Conservation (phyloP, 1,140 invertebrate genomes). For the Drosophila pruinosa region DNA sequence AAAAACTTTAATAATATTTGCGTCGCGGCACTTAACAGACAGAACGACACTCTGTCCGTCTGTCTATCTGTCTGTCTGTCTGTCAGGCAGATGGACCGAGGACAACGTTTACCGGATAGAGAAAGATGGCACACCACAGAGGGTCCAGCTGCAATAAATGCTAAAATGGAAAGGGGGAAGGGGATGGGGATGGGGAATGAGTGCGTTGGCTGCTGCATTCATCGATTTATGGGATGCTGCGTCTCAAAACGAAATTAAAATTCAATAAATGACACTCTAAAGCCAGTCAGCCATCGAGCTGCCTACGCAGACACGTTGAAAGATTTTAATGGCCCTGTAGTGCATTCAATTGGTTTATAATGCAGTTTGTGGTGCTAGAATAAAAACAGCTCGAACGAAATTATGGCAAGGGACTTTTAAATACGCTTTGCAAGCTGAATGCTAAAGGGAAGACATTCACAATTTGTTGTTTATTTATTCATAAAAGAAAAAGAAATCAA, state of each 20-base stretch:
- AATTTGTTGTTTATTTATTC: too few relatives aligned
- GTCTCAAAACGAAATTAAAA: constrained; percentile 61
- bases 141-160: constrained; percentile 27
- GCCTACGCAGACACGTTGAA: constrained; percentile 49
- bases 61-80: not conserved
- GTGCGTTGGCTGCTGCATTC: constrained; percentile 35
- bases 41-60: constrained; percentile 13
- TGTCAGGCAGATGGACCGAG: constrained; percentile 2
- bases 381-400: constrained; percentile 1
- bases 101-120: not conserved
- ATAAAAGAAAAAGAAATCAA: too few relatives aligned
- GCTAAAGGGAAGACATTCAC: too few relatives aligned
- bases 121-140: not conserved
- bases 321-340: constrained; percentile 42
- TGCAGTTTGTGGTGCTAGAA: constrained; percentile 18
- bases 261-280: constrained; percentile 66
- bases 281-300: constrained; percentile 26
- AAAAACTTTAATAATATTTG: constrained; percentile 81
- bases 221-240: constrained; percentile 59
- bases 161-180: not conserved
- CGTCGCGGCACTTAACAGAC: constrained; percentile 77
- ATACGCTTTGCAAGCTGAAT: not conserved
- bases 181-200: not conserved
- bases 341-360: constrained; percentile 34
- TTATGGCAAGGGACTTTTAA: constrained; percentile 5